Conservation (phyloP, 2,113 vertebrate species). For the Pelobates fuscus region DNA sequence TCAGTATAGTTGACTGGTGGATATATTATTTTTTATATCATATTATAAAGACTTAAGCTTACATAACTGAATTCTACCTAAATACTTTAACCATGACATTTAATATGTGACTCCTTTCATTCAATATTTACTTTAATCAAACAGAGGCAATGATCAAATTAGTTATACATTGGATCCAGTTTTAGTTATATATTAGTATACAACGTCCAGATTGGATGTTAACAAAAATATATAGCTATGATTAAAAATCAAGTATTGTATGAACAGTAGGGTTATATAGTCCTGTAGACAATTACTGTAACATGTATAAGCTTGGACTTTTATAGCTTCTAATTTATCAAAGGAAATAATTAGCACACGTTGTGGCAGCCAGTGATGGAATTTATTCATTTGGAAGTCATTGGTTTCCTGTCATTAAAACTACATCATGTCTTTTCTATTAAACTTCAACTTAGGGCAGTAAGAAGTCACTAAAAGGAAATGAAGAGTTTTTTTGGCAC, state of each 20-base stretch:
- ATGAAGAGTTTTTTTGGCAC: constrained; percentile 80
- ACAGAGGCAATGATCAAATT: background rate
- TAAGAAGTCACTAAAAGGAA: constrained; percentile 85
- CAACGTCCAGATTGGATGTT: constrained; percentile 51
- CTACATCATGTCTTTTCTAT: constrained; percentile 85
- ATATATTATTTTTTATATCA: background rate
- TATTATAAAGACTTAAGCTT: constrained; percentile 7
- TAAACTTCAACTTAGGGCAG: constrained; percentile 81
- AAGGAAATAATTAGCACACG: constrained; percentile 87
- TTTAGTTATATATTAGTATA: no score
- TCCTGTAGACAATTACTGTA: constrained; percentile 75
- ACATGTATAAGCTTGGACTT: constrained; percentile 71
- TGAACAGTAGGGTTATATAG: constrained; percentile 66
- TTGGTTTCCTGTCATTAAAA: constrained; percentile 86
- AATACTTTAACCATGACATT: constrained; percentile 3
- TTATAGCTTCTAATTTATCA: constrained; percentile 83
- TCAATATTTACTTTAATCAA: background rate
- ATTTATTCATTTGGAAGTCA: constrained; percentile 84
- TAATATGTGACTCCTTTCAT: background rate
- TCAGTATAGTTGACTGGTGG: background rate
- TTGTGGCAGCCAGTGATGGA: constrained; percentile 80
- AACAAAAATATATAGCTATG: constrained; percentile 55
- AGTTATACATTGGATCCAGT: background rate
- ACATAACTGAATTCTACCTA: background rate
- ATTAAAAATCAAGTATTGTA: constrained; percentile 65